These are phyloP conservation scores for Lontra canadensis DNA, from an alignment of 2,113 vertebrate genomes.

Conservation along the genomic window DNA sequence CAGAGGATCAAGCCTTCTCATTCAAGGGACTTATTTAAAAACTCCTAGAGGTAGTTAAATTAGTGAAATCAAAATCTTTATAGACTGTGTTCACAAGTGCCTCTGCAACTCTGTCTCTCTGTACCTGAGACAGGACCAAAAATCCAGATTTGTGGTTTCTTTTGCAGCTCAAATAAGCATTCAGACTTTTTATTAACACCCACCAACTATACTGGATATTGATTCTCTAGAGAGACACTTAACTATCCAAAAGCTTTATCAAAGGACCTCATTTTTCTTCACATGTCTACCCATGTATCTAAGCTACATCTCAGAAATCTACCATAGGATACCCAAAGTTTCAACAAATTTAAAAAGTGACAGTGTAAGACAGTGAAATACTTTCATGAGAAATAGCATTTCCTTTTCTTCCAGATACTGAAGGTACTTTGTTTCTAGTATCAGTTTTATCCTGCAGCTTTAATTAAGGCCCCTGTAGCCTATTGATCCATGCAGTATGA, in stretches of 20 bases:
- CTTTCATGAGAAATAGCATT: conserved; percentile 59
- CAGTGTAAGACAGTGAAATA: neutral
- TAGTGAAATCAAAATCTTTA: neutral
- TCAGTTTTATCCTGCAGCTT: conserved; percentile 72
- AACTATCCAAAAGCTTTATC: neutral
- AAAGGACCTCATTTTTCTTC: neutral
- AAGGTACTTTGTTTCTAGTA: conserved; percentile 67
- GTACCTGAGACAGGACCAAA: neutral
- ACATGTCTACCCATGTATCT: neutral
- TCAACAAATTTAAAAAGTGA: neutral
- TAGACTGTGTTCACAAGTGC: neutral
- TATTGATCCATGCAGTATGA: conserved; percentile 72
- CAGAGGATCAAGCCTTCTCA: neutral
- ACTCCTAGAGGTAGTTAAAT: neutral
- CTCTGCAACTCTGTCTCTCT: neutral
- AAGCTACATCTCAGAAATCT: neutral
- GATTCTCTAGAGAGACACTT: neutral
- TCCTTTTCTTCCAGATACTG: conserved; percentile 67
- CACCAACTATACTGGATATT: neutral
- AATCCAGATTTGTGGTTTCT: neutral
- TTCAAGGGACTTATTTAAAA: neutral
- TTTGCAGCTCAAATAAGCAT: neutral
- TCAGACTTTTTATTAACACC: neutral
- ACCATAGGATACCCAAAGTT: neutral
- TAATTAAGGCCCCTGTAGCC: conserved; percentile 78